These are phyloP conservation scores for Rhagoletis pomonella DNA, from an alignment of 1,140 invertebrate species.

Conservation along the genomic window DNA sequence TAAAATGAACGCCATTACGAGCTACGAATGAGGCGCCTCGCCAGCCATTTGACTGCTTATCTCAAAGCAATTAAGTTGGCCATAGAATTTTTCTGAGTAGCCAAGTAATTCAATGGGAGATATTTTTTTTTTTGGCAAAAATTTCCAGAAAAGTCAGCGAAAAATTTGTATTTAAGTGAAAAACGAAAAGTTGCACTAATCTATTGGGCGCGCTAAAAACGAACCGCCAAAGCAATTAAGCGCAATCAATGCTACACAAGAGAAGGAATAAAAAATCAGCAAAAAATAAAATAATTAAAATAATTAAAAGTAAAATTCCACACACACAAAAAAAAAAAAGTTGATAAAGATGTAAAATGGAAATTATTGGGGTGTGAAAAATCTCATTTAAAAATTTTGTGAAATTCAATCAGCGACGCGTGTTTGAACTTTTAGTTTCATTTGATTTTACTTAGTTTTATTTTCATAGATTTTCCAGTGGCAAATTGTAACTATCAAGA, in stretches of 20 bases:
- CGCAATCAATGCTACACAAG: not conserved
- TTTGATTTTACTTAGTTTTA: conserved; percentile 1
- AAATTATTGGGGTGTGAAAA: conserved; percentile 17
- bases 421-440: conserved; percentile 36
- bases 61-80: not conserved
- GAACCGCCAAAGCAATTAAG: conserved; percentile 19
- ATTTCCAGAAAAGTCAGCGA: conserved; percentile 24
- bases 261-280: not conserved
- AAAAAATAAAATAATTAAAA: not conserved
- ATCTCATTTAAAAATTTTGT: conserved; percentile 9
- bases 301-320: not conserved
- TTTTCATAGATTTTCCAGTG: conserved; percentile 28
- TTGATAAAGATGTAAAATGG: conserved; percentile 2
- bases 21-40: not conserved
- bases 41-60: conserved; percentile 3
- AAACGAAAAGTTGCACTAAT: not conserved
- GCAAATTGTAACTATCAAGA: conserved; percentile 21
- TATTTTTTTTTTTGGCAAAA: not conserved
- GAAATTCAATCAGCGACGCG: conserved; percentile 40
- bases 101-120: not conserved
- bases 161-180: not conserved
- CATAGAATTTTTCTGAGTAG: not conserved
- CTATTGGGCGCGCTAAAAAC: not conserved
- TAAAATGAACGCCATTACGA: conserved; percentile 6
- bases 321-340: conserved; percentile 1